Conservation (phyloP, 30 jellyfish, hydroid and myxozoan genomes). For the Aurelia sp. region DNA sequence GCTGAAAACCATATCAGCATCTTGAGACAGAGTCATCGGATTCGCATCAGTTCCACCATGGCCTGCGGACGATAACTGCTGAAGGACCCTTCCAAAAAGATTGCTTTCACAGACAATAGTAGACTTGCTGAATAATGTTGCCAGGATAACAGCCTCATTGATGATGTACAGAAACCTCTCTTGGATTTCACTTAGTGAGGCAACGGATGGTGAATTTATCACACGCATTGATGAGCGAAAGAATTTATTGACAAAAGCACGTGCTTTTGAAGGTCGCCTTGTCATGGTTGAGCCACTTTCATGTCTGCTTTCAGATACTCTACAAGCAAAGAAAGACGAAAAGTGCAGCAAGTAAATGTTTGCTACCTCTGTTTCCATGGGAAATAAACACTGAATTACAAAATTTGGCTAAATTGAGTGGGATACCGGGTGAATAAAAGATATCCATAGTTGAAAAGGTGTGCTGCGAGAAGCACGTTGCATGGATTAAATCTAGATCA, state of each 20-base stretch:
- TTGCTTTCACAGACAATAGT: slow-evolving; percentile 38
- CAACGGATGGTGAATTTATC: slow-evolving; percentile 74
- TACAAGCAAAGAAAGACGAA: neutral
- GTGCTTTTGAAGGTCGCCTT: slow-evolving; percentile 75
- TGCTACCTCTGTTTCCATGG: neutral
- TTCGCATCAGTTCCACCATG: slow-evolving; percentile 27
- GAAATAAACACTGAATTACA: no score
- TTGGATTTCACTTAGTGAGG: slow-evolving; percentile 90
- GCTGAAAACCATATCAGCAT: slow-evolving; percentile 78
- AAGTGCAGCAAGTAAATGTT: neutral
- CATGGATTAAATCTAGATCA: no score
- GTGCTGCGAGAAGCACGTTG: no score
- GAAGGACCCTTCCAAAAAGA: slow-evolving; percentile 72
- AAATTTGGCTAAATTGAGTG: no score
- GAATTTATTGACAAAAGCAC: slow-evolving; percentile 61
- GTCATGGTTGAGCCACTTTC: slow-evolving; percentile 27
- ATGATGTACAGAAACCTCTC: slow-evolving; percentile 76
- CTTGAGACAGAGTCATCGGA: slow-evolving; percentile 22
- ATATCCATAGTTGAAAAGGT: no score
- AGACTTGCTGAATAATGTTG: slow-evolving; percentile 69
- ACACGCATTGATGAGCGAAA: slow-evolving; percentile 74
- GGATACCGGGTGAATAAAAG: no score
- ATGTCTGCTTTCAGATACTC: slow-evolving; percentile 12
- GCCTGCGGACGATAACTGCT: slow-evolving; percentile 26
- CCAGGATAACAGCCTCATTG: slow-evolving; percentile 82